Conservation (phyloP, 2,888 invertebrate species). For the Stomorhina lunata region DNA sequence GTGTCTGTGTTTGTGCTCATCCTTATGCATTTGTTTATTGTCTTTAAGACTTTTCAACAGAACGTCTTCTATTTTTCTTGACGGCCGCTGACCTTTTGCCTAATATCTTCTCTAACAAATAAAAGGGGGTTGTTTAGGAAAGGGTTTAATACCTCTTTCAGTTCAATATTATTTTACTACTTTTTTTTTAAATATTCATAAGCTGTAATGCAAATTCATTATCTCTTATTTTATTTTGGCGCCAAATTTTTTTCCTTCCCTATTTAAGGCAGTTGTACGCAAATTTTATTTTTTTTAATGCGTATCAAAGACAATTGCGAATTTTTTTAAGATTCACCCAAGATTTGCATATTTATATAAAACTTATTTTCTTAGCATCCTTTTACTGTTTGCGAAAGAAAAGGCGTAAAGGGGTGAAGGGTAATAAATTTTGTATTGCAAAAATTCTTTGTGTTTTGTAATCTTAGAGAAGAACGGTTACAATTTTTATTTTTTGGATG, state of each 20-base stretch:
- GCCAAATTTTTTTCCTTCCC: constrained; percentile 33
- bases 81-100: constrained; percentile 60
- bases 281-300: neutral
- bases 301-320: constrained; percentile 24
- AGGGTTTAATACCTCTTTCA: neutral
- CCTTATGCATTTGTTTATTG: neutral
- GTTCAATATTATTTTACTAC: too few species aligned
- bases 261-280: constrained; percentile 19
- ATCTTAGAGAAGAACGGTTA: constrained; percentile 21
- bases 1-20: neutral
- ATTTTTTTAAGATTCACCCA: constrained; percentile 16
- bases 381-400: neutral
- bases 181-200: constrained; percentile 47
- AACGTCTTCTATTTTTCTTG: neutral
- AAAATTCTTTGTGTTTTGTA: neutral
- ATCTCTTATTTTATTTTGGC: constrained; percentile 55
- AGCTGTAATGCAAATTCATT: constrained; percentile 21
- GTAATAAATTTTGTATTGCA: neutral
- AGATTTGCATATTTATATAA: constrained; percentile 37
- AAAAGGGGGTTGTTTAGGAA: constrained; percentile 38
- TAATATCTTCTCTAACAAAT: constrained; percentile 12
- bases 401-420: constrained; percentile 25
- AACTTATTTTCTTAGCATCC: constrained; percentile 1
- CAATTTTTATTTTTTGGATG: neutral
- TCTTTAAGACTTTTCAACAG: constrained; percentile 26